These are phyloP conservation scores for Halcyon leucocephala DNA, from an alignment of 2,797 vertebrate genomes.

Conservation along the genomic window DNA sequence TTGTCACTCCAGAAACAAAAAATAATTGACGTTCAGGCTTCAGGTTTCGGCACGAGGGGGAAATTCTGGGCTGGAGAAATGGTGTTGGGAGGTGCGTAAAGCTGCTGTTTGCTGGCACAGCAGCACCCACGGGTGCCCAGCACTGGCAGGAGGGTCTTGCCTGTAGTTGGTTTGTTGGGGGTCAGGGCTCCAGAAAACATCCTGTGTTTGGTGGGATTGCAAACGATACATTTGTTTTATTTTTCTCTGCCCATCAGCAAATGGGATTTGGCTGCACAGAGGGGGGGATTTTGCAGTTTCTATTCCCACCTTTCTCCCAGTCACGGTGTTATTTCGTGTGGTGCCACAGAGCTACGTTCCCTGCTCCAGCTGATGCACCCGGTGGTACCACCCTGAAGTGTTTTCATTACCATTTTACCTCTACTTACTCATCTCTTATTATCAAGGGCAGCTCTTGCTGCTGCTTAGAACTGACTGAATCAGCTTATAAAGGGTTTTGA, in stretches of 20 bases:
- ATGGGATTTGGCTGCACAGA: neutral
- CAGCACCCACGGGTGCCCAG: neutral
- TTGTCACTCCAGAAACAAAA: neutral
- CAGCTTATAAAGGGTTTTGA: neutral
- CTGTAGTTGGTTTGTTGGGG: too few species aligned
- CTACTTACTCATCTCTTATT: neutral
- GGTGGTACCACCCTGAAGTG: fast-evolving
- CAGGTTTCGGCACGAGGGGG: neutral
- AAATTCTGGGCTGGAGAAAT: neutral
- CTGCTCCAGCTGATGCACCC: fast-evolving
- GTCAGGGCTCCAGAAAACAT: fast-evolving
- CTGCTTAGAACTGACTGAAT: neutral
- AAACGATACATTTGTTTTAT: fast-evolving
- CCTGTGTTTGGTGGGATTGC: neutral
- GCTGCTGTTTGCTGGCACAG: neutral
- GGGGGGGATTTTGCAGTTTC: neutral
- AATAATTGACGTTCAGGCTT: neutral
- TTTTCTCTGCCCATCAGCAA: neutral
- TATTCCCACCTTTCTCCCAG: fast-evolving
- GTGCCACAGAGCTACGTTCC: neutral
- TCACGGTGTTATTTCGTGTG: fast-evolving
- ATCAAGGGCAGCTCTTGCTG: neutral
- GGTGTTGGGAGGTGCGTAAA: too few species aligned
- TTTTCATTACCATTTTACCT: neutral
- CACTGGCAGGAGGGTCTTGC: too few species aligned